These are phyloP conservation scores for Electrona antarctica DNA, from an alignment of 2,113 vertebrate species.

Conservation along the genomic window DNA sequence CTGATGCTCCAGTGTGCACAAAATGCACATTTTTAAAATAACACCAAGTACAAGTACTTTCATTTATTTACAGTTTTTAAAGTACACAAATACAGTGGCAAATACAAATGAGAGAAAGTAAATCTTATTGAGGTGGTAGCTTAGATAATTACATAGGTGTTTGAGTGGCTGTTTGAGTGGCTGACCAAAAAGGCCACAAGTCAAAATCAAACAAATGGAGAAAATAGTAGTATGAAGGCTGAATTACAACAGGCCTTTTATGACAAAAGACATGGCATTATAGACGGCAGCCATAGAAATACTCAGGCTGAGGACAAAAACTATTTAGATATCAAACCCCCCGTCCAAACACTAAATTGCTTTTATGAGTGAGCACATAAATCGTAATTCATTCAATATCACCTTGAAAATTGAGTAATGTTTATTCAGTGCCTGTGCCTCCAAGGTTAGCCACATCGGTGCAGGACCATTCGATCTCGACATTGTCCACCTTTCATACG, in stretches of 20 bases:
- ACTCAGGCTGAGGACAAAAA: constrained; percentile 3
- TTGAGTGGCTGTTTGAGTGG: background rate
- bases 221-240: constrained; percentile 14
- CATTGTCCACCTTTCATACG: background rate
- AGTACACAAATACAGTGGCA: constrained; percentile 84
- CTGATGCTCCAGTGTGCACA: background rate
- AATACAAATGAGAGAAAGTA: constrained; percentile 79
- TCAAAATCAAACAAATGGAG: constrained; percentile 31
- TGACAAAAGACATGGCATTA: constrained; percentile 16
- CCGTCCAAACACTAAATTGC: background rate
- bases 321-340: constrained; percentile 18
- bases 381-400: background rate
- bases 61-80: constrained; percentile 93
- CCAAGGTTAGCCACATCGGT: constrained; percentile 31
- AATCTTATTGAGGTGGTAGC: constrained; percentile 68
- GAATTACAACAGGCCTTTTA: constrained; percentile 21
- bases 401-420: background rate
- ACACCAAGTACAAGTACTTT: constrained; percentile 79
- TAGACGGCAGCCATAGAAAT: constrained; percentile 2
- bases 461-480: constrained; percentile 17
- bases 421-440: constrained; percentile 19
- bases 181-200: constrained; percentile 27
- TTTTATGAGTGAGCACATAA: background rate
- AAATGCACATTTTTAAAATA: background rate
- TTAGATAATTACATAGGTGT: constrained; percentile 72